Base-by-base conservation (phyloP, 2,888 invertebrate genomes). In the Ametastegia equiseti region DNA sequence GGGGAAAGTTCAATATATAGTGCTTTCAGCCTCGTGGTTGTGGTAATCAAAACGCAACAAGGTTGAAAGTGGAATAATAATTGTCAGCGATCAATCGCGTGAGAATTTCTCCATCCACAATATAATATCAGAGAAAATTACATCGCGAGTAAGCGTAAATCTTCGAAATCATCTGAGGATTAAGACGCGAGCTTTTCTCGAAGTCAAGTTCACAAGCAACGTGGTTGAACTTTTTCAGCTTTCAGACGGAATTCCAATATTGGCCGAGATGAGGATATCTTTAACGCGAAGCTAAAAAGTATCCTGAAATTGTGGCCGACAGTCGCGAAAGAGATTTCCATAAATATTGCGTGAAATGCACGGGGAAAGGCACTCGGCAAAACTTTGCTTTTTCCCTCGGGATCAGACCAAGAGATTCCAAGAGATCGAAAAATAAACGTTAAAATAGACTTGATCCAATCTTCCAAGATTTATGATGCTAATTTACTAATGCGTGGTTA, bases 311-410 rank as follows among this genome's bases (percentile, higher is more conserved):
- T 75, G 75, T 54, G 75, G 75, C 50, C 75, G 75, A 75, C 54
- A 75, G 33, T 75, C 75, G 75, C 33, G 19, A 75, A 75, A 75
- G 50, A 75, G 75, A 75, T 75, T 54, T 75, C 75, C 75, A 75
- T 75, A 75, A 75, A 75, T 75, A 54, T 50, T 36, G 54, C 11
- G 54, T 54, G 54, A 75, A 54, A 36, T 36, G n/a, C 50, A 33
- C 54, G 75, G 75, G 50, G 13, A 30, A 54, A 36, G 75, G 54
- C 15, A 71, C 45, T 47, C 27, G 71, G 71, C 27, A 30, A 71
- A 71, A 47, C 27, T 47, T 71, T 71, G 23, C 71, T 30, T n/a
- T n/a, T 7, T 30, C 47, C 30, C 71, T 13, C 27, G 71, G 47
- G 71, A 71, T 67, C 36, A 19, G 23, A 19, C 36, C 11, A 67